A percentile compares a stretch with the other conserved stretches of the same genome.
These are phyloP conservation scores for Virgularia gustaviana DNA, from an alignment of 92 coral and sea anemone genomes.

Conservation along the genomic window DNA sequence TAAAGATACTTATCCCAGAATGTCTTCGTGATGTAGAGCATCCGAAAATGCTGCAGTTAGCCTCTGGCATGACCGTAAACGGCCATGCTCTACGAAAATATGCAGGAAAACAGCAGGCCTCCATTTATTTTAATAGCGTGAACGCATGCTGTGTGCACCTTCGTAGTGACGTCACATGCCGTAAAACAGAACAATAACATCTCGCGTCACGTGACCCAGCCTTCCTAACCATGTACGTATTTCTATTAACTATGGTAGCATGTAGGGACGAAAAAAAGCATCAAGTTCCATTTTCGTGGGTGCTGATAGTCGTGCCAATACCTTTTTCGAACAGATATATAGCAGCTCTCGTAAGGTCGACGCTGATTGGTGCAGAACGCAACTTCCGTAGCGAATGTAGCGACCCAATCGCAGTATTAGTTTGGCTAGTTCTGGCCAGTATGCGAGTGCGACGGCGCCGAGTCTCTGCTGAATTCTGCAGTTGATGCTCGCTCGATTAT, in stretches of 20 bases:
- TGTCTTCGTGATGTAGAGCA: slow-evolving; percentile 47
- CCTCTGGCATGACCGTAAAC: slow-evolving; percentile 47
- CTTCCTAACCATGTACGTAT: slow-evolving; percentile 7
- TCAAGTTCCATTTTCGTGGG: too few relatives aligned
- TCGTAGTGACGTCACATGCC: slow-evolving; percentile 22
- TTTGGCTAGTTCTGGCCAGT: too few relatives aligned
- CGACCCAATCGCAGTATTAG: too few relatives aligned
- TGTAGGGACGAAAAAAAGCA: too few relatives aligned
- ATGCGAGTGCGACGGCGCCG: too few relatives aligned
- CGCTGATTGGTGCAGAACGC: too few relatives aligned
- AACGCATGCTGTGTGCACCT: background rate
- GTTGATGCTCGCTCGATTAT: too few relatives aligned
- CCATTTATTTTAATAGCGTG: background rate
- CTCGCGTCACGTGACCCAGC: background rate
- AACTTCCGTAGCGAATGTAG: too few relatives aligned
- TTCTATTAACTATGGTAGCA: slow-evolving; percentile 12
- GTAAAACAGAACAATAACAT: slow-evolving; percentile 15
- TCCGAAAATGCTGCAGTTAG: slow-evolving; percentile 47
- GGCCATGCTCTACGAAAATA: background rate
- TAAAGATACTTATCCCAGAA: slow-evolving; percentile 51
- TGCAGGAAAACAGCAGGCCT: background rate
- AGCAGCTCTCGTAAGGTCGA: too few relatives aligned
- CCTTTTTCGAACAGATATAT: too few relatives aligned
- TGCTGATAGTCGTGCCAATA: too few relatives aligned
- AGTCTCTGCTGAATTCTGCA: too few relatives aligned